Evolutionary conservation across 2,113 vertebrate genomes (phyloP).

Genomic region (Parus major): DNA sequence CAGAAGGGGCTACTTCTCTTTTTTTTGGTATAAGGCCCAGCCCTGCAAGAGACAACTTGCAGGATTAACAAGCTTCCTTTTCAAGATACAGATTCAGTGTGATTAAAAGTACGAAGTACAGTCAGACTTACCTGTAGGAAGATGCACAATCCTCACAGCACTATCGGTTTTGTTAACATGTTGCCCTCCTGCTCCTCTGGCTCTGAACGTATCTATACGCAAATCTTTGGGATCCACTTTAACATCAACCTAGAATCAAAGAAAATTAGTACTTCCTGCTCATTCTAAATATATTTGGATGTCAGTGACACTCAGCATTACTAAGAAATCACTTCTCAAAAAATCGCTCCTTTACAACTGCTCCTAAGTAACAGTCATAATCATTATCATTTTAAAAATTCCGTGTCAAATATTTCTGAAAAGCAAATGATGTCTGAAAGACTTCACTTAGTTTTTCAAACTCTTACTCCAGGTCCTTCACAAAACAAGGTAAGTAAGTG

Average conservation of each 20-base stretch:
- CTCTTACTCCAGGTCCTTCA: neutral
- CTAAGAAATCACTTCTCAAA: neutral
- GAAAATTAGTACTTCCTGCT: neutral
- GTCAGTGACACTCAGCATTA: neutral
- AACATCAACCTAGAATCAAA: constrained; percentile 81
- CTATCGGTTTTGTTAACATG: constrained; percentile 95
- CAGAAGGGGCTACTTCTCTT: neutral
- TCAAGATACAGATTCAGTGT: neutral
- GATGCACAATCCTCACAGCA: constrained; percentile 88
- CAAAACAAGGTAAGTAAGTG: neutral
- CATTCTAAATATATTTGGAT: neutral
- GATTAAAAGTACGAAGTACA: neutral
- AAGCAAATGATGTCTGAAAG: neutral
- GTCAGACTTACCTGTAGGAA: constrained; percentile 85
- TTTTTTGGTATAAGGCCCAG: neutral
- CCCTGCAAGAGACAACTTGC: neutral
- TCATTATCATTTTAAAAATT: neutral
- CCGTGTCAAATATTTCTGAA: neutral
- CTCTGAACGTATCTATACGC: constrained; percentile 89
- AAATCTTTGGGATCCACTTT: constrained; percentile 87
- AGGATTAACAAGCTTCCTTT: neutral
- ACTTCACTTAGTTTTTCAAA: neutral
- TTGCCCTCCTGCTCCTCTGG: constrained; percentile 91
- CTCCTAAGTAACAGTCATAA: neutral
- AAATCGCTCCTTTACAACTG: neutral